phyloP scores from a whole-genome alignment of 2,797 vertebrate species.

The Heteromormyrus szaboi region DNA sequence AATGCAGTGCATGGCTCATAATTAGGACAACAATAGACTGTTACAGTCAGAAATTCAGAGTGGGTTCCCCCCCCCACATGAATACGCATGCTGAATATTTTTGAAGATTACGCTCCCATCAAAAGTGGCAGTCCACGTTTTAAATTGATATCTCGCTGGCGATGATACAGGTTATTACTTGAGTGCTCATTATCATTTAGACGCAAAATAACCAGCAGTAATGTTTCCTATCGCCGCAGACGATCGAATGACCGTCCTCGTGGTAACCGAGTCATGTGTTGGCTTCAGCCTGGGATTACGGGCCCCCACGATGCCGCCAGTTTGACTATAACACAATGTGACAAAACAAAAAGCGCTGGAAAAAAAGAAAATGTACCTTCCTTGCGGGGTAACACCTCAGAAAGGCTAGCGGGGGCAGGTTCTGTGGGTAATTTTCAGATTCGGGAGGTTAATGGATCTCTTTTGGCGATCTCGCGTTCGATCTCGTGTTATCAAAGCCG shows the following conservation, averaged over 20 bases:
- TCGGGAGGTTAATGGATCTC: slow-evolving; percentile 71
- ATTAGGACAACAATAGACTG: slow-evolving; percentile 75
- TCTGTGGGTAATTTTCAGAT: slow-evolving; percentile 69
- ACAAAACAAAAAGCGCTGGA: slow-evolving; percentile 70
- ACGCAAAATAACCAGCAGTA: slow-evolving; percentile 70
- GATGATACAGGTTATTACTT: slow-evolving; percentile 68
- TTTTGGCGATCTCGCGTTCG: slow-evolving; percentile 70
- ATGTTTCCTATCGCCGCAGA: slow-evolving; percentile 63
- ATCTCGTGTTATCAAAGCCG: slow-evolving; percentile 70
- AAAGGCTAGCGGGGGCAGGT: slow-evolving; percentile 68
- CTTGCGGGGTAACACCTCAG: slow-evolving; percentile 65
- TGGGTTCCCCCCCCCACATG: slow-evolving; percentile 51
- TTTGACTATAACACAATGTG: slow-evolving; percentile 67
- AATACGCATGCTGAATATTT: slow-evolving; percentile 63
- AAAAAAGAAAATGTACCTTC: slow-evolving; percentile 36
- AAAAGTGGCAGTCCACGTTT: slow-evolving; percentile 61
- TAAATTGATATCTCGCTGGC: slow-evolving; percentile 60
- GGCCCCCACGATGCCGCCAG: slow-evolving; percentile 31
- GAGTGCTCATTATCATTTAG: slow-evolving; percentile 73
- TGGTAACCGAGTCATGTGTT: slow-evolving; percentile 60
- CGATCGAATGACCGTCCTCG: slow-evolving; percentile 57
- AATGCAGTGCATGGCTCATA: slow-evolving; percentile 66
- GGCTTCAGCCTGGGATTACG: slow-evolving; percentile 47
- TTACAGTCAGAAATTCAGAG: slow-evolving; percentile 47
- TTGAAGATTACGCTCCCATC: slow-evolving; percentile 39